Evolutionary conservation across 2,888 invertebrate genomes (phyloP).

Genomic region (Coronaproctus castanopsis): DNA sequence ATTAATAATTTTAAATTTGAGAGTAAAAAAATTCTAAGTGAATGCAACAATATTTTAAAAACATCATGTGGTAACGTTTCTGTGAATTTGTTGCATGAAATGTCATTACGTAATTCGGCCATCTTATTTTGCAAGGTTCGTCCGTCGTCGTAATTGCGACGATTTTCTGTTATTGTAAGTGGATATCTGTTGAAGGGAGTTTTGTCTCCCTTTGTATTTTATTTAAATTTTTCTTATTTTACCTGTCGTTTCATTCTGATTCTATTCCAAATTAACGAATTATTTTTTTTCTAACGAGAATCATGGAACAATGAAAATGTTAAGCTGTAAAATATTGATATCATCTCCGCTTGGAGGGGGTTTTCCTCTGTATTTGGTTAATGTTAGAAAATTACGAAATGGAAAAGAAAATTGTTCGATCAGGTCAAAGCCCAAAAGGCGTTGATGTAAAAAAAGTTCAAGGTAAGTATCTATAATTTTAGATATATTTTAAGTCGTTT

Average conservation of each 20-base stretch:
- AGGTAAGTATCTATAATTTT: slow-evolving; percentile 2
- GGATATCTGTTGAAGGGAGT: not conserved
- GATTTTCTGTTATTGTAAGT: too few species aligned
- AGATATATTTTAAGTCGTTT: not conserved
- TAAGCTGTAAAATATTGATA: slow-evolving; percentile 42
- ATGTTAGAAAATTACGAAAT: slow-evolving; percentile 40
- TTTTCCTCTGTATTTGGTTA: slow-evolving; percentile 33
- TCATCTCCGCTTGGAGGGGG: slow-evolving; percentile 53
- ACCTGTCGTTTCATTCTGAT: not conserved
- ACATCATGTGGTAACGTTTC: too few species aligned
- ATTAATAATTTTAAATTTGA: too few species aligned
- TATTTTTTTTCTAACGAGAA: slow-evolving; percentile 6
- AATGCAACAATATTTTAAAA: too few species aligned
- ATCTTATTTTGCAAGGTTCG: not conserved
- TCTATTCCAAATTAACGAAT: too few species aligned
- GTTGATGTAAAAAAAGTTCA: slow-evolving; percentile 11
- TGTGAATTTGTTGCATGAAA: too few species aligned
- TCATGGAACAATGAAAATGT: slow-evolving; percentile 34
- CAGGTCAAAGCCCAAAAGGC: slow-evolving; percentile 7
- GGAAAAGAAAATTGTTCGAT: slow-evolving; percentile 48
- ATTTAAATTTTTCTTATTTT: not conserved
- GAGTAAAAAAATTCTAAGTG: too few species aligned
- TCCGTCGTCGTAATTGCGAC: too few species aligned
- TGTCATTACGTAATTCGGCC: not conserved
- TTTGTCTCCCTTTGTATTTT: slow-evolving; percentile 1